Evolutionary conservation across 2,113 vertebrate species (phyloP), one percentile per base, ranked within the genome.

Genomic region (Synchiropus splendidus): DNA sequence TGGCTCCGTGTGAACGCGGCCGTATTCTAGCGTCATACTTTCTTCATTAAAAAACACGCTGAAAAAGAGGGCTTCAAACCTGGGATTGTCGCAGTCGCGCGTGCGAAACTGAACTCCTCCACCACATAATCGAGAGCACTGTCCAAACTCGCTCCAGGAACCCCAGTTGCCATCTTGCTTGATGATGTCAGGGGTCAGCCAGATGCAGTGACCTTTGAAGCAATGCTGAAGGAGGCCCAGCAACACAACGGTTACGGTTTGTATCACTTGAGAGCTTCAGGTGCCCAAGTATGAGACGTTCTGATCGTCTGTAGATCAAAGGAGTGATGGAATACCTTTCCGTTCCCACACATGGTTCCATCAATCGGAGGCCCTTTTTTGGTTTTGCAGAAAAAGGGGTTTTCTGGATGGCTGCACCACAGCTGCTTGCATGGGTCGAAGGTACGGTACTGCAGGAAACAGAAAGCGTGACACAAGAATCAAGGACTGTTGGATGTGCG

Each of bases 331-430:
- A n/a, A 42, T 83, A 98, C 95, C 91, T 96, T 94, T 36, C 91
- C 94, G 31, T 88, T 82, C 0, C 90, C 91, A 45, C 95, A 98
- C 85, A 86, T 92, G 42, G 95, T 98, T 51, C 95, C 95, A 5
- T 98, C 94, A 41, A 98, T 82, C 2, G 95, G 95, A 1, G 95
- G 95, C 2, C 95, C 95, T 81, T 98, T 98, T 84, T 97, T 98
- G 48, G 95, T 98, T 75, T 98, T 98, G 78, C 95, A 98, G 81
- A 97, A 98, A 74, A 97, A 97, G 38, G 94, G 95, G 61, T 97
- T 98, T 72, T 98, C 95, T 0, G 94, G 92, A 67, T 98, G 95
- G 76, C 92, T 94, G 16, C 95, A 98, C 95, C 95, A 97, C 45
- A 98, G 85, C 67, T 98, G 94, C 70, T 97, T 95, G 74, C 95